Percentiles rank a stretch among this genome's conserved stretches.
Conservation (phyloP, 2,888 invertebrate genomes). For the Scaptomyza reducta region DNA sequence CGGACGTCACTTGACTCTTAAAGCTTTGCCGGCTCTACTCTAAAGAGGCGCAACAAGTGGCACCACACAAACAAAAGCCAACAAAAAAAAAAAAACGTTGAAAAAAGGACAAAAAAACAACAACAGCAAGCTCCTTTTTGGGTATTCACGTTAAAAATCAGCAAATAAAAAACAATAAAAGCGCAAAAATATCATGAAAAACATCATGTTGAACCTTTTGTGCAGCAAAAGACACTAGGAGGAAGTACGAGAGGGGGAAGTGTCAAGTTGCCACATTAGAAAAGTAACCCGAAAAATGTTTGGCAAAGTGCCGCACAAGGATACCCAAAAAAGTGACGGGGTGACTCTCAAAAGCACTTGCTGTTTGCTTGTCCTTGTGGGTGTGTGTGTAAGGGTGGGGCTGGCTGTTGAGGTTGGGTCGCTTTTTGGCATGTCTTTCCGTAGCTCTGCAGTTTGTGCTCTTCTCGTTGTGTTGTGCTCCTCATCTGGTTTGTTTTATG, state of each 20-base stretch:
- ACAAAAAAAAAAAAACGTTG: slow-evolving; percentile 19
- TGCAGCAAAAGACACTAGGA: slow-evolving; percentile 8
- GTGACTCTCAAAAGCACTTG: slow-evolving; percentile 24
- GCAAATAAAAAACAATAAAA: slow-evolving; percentile 69
- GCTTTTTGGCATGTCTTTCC: slow-evolving; percentile 34
- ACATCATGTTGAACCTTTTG: slow-evolving; percentile 75
- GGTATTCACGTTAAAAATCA: slow-evolving; percentile 4
- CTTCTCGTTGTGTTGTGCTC: slow-evolving; percentile 32
- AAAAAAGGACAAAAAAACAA: slow-evolving; percentile 11
- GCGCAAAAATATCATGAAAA: slow-evolving; percentile 71
- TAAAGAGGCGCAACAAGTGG: slow-evolving; percentile 61
- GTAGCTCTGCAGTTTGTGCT: slow-evolving; percentile 34
- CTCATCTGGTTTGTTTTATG: not conserved
- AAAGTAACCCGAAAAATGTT: slow-evolving; percentile 62
- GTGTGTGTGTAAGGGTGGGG: not conserved
- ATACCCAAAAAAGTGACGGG: slow-evolving; percentile 28
- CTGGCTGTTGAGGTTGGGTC: slow-evolving; percentile 4
- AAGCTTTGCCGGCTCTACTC: slow-evolving; percentile 40
- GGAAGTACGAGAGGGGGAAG: not conserved
- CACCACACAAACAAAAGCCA: slow-evolving; percentile 11
- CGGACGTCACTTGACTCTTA: slow-evolving; percentile 67
- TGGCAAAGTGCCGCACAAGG: slow-evolving; percentile 73
- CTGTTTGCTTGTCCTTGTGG: slow-evolving; percentile 6
- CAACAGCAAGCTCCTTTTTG: slow-evolving; percentile 32
- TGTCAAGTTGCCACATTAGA: slow-evolving; percentile 61